Conservation (phyloP, 2,113 vertebrate species). For the Triplophysa dalaica region DNA sequence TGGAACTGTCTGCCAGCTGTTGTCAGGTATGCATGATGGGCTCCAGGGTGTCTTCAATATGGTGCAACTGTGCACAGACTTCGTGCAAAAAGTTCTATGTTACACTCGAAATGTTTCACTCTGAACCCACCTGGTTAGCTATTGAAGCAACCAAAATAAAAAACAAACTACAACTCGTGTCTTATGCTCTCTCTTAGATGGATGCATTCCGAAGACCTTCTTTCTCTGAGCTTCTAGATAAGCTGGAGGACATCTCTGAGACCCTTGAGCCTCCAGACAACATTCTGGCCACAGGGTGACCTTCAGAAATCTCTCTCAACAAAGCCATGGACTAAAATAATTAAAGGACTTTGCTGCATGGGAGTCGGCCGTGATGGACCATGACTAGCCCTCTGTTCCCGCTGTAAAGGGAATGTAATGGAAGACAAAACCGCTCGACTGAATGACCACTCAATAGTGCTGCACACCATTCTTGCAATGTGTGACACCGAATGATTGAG, state of each 20-base stretch:
- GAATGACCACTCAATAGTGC: slow-evolving; percentile 4
- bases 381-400: background rate
- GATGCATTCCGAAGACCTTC: slow-evolving; percentile 73
- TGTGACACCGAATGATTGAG: background rate
- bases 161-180: background rate
- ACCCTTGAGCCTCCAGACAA: slow-evolving; percentile 60
- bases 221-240: slow-evolving; percentile 71
- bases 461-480: background rate
- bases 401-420: background rate
- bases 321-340: background rate
- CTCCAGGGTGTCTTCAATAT: slow-evolving; percentile 1
- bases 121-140: background rate
- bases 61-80: background rate
- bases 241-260: slow-evolving; percentile 69
- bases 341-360: background rate
- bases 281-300: slow-evolving; percentile 51
- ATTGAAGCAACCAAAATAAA: background rate
- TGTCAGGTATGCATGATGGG: slow-evolving; percentile 55
- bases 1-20: slow-evolving; percentile 70
- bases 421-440: slow-evolving; percentile 31
- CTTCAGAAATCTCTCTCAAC: background rate
- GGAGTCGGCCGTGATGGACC: slow-evolving; percentile 15
- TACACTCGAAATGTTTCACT: background rate
- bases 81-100: no score
- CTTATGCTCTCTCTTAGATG: slow-evolving; percentile 59